These are phyloP conservation scores for Clarias batrachus DNA, from an alignment of 2,113 vertebrate genomes.

Conservation along the genomic window DNA sequence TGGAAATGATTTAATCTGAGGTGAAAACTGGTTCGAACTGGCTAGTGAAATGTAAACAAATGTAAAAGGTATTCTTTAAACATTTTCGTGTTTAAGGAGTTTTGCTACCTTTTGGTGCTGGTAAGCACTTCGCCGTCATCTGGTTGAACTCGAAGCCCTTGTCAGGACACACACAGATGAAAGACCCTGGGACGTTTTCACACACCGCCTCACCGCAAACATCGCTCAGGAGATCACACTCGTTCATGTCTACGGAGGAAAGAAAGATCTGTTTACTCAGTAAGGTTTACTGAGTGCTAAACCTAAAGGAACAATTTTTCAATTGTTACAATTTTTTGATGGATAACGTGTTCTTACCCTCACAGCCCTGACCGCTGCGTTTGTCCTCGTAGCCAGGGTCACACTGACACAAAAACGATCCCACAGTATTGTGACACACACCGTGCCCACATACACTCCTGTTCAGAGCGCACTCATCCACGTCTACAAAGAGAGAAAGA, in stretches of 20 bases:
- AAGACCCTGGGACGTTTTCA: conserved; percentile 88
- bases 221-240: conserved; percentile 88
- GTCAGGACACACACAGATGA: conserved; percentile 84
- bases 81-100: background rate
- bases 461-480: conserved; percentile 87
- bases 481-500: conserved; percentile 74
- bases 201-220: conserved; percentile 93
- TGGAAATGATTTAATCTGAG: too few species aligned
- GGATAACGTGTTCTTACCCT: conserved; percentile 75
- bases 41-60: background rate
- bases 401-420: conserved; percentile 90
- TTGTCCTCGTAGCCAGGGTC: conserved; percentile 88
- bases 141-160: conserved; percentile 85
- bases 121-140: conserved; percentile 84
- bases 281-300: background rate
- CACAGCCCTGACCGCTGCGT: conserved; percentile 81
- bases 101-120: conserved; percentile 30
- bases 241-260: conserved; percentile 85
- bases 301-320: too few species aligned
- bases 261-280: background rate
- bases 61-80: background rate
- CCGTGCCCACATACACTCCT: conserved; percentile 84
- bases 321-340: too few species aligned
- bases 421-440: conserved; percentile 89
- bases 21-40: too few species aligned